A percentile compares a stretch with the other conserved stretches of the same genome.
These are phyloP conservation scores for Campoplex capitator DNA, from an alignment of 2,888 invertebrate genomes.

Conservation along the genomic window DNA sequence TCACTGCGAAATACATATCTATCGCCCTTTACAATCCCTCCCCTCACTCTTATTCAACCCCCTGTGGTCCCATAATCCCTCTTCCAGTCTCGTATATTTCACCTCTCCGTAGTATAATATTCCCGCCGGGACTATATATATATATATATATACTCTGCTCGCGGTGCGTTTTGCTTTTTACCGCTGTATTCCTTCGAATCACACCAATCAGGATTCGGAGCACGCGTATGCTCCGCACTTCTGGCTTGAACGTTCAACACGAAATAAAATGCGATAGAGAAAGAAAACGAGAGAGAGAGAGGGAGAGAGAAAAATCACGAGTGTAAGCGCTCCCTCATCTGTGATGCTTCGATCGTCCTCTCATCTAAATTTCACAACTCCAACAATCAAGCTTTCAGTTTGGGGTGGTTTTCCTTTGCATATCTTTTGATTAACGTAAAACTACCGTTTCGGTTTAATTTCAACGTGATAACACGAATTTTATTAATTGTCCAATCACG, in stretches of 20 bases:
- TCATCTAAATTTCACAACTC: conserved; percentile 19
- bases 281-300: neutral
- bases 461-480: neutral
- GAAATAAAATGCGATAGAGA: neutral
- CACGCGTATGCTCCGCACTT: conserved; percentile 23
- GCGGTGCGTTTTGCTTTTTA: conserved; percentile 40
- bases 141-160: conserved; percentile 14
- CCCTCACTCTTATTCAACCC: conserved; percentile 10
- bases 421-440: neutral
- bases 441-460: neutral
- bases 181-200: conserved; percentile 30
- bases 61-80: neutral
- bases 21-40: neutral
- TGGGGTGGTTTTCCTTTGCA: neutral
- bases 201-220: conserved; percentile 40
- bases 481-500: neutral
- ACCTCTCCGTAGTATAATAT: conserved; percentile 39
- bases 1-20: neutral
- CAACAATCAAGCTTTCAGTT: conserved; percentile 7
- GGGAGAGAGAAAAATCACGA: neutral
- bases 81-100: conserved; percentile 2
- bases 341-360: conserved; percentile 12
- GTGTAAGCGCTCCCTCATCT: conserved; percentile 1
- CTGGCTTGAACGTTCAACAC: conserved; percentile 28
- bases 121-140: conserved; percentile 25